Evolutionary conservation across 1,140 invertebrate species (phyloP), one percentile per base, ranked within the genome.

Genomic region (Lycorma delicatula): DNA sequence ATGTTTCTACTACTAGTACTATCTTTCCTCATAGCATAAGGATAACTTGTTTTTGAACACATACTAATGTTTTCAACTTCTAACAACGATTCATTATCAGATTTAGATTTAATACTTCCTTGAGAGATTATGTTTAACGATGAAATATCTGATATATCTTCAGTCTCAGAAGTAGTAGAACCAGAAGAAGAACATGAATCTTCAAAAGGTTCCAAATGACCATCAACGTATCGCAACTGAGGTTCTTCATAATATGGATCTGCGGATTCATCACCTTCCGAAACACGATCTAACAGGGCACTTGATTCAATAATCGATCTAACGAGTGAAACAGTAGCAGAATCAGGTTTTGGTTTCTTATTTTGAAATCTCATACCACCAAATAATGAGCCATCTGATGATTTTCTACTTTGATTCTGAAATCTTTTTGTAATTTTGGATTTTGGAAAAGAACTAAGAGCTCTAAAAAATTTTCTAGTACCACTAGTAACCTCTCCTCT

Each of bases 401-500:
- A n/a, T n/a, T n/a, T n/a, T n/a, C n/a, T n/a, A n/a, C n/a, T 44
- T 44, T 44, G 13, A 44, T 16, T 22, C 23, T 44, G 41, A 44
- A 44, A 22, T 16, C 41, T 44, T 44, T 2, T 72, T 47, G 68
- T 70, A 1, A 82, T 68, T 7, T 80, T 71, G 54, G 71, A 79
- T 29, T 78, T 77, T 2, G 77, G 78, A 46, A 60, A 58, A n/a
- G 50, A 53, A 18, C 55, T 56, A n/a, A 60, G 20, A 7, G 54
- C 38, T 53, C 31, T 27, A 31, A 56, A 46, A 27, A 56, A 48
- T 28, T 47, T 56, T 12, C 31, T 26, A n/a, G 22, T 46, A n/a
- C 46, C 44, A 13, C 36, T 46, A 48, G 23, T 29, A 9, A 70
- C 67, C 41, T 73, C 71, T 1, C 77, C 75, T 6, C 79, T 69